Evolutionary conservation across 1,140 invertebrate genomes (phyloP).

Genomic region (Caenorhabditis tropicalis): DNA sequence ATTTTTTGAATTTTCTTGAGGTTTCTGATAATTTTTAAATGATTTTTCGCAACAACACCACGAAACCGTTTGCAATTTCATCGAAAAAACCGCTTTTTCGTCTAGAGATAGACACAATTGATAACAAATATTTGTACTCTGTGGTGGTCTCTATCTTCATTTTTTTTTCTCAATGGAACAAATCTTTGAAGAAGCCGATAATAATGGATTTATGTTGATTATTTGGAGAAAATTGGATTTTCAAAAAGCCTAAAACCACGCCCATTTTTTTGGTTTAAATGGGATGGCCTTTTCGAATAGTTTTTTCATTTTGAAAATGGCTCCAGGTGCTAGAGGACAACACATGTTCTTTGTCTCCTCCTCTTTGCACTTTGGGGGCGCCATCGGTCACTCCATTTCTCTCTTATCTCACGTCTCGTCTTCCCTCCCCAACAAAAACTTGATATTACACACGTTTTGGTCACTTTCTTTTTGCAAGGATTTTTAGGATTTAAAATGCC

Average conservation of each 20-base stretch:
- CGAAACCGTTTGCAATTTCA: not conserved
- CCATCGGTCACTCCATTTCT: slow-evolving; percentile 18
- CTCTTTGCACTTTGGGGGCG: not conserved
- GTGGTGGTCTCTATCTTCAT: not conserved
- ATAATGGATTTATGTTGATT: too few species aligned
- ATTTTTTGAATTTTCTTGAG: too few species aligned
- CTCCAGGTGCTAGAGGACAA: not conserved
- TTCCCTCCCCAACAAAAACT: not conserved
- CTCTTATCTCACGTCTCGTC: not conserved
- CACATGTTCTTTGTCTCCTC: not conserved
- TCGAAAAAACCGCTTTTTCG: not conserved
- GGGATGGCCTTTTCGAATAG: not conserved
- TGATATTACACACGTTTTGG: too few species aligned
- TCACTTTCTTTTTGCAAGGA: not conserved
- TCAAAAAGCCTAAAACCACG: too few species aligned
- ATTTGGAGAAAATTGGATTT: too few species aligned
- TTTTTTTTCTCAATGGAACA: not conserved
- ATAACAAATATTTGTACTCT: not conserved
- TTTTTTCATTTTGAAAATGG: not conserved
- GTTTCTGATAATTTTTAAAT: too few species aligned
- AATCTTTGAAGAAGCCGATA: not conserved
- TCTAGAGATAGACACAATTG: not conserved
- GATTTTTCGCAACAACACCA: not conserved
- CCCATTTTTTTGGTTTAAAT: not conserved
- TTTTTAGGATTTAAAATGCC: too few species aligned